Percentiles rank a stretch among this genome's conserved stretches.
Conservation (phyloP, 2,888 invertebrate species). For the Nomada fabriciana region DNA sequence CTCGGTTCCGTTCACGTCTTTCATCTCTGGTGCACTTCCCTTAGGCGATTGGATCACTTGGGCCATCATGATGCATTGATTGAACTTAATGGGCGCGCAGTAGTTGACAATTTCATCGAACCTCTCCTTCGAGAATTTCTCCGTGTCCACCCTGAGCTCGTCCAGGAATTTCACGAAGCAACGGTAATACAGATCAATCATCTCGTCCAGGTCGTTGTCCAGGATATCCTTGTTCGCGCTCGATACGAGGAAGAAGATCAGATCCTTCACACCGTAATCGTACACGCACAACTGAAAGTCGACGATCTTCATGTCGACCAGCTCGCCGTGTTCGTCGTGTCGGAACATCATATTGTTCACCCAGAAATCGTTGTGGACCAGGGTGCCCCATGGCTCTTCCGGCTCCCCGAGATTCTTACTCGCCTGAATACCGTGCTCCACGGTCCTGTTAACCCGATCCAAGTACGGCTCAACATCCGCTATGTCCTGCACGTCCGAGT, state of each 20-base stretch:
- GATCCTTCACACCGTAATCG: slow-evolving; percentile 79
- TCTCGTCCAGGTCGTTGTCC: slow-evolving; percentile 76
- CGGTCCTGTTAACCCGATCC: slow-evolving; percentile 73
- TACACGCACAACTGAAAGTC: slow-evolving; percentile 80
- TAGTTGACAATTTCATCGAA: slow-evolving; percentile 73
- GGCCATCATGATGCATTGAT: slow-evolving; percentile 81
- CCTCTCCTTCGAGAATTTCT: slow-evolving; percentile 67
- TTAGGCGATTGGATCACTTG: slow-evolving; percentile 81
- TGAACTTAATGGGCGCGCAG: slow-evolving; percentile 76
- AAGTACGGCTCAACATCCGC: slow-evolving; percentile 71
- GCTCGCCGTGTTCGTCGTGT: slow-evolving; percentile 66
- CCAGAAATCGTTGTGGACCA: slow-evolving; percentile 83
- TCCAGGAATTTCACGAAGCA: slow-evolving; percentile 75
- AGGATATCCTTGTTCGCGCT: slow-evolving; percentile 77
- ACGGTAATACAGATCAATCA: slow-evolving; percentile 79
- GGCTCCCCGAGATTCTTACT: not conserved
- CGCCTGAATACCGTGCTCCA: slow-evolving; percentile 60
- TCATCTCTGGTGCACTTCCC: slow-evolving; percentile 73
- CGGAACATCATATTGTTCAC: slow-evolving; percentile 83
- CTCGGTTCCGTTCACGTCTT: slow-evolving; percentile 72
- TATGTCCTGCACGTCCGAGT: slow-evolving; percentile 71
- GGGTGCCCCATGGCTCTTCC: slow-evolving; percentile 78
- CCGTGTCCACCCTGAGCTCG: slow-evolving; percentile 71
- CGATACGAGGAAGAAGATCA: slow-evolving; percentile 81
- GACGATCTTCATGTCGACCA: slow-evolving; percentile 81